A percentile compares a stretch with the other conserved stretches of the same genome.
phyloP scores from a whole-genome alignment of 2,888 invertebrate species.

The Balanococcus diminutus region DNA sequence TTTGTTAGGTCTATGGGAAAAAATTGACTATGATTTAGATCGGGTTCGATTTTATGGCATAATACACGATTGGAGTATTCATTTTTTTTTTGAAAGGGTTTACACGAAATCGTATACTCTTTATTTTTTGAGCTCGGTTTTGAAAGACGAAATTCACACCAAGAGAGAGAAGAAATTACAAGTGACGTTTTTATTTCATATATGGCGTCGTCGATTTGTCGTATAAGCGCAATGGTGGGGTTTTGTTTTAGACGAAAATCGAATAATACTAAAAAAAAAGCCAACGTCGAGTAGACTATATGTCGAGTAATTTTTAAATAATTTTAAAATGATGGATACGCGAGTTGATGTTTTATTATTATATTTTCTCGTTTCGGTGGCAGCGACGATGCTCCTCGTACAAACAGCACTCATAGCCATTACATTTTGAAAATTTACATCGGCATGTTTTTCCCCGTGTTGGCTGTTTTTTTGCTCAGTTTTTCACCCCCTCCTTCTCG shows the following conservation, averaged over 20 bases:
- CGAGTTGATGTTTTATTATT: conserved; percentile 23
- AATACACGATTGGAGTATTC: neutral
- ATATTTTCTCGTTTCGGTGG: neutral
- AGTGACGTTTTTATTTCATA: neutral
- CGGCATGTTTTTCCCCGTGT: neutral
- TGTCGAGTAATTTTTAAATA: conserved; percentile 27
- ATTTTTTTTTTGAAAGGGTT: neutral
- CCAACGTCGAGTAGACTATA: neutral
- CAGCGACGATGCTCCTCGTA: neutral
- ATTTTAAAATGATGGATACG: conserved; percentile 20
- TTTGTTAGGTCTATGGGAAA: neutral
- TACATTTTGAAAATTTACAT: conserved; percentile 16
- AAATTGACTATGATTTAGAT: neutral
- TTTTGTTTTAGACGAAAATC: neutral
- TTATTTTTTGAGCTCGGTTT: neutral
- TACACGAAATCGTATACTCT: neutral
- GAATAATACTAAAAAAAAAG: neutral
- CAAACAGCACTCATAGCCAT: neutral
- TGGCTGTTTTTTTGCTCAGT: neutral
- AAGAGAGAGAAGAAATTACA: neutral
- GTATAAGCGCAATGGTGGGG: neutral
- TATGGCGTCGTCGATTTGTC: neutral
- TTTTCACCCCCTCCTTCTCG: neutral
- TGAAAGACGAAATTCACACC: neutral
- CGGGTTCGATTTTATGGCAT: neutral